These are phyloP conservation scores for Eidolon helvum DNA, from an alignment of 2,113 vertebrate species.

Conservation along the genomic window DNA sequence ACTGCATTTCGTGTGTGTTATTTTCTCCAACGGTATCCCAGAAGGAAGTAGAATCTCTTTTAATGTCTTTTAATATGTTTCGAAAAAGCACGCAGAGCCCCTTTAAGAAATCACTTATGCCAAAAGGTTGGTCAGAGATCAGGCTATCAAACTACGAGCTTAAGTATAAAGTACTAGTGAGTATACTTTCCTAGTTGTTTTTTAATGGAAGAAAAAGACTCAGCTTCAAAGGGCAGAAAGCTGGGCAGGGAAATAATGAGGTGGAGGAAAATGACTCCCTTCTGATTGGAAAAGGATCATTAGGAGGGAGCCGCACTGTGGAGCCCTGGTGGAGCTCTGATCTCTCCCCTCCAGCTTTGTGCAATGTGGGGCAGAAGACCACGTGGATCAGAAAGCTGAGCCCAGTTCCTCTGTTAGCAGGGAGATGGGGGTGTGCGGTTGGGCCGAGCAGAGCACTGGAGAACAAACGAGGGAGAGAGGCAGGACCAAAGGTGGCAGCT, in stretches of 20 bases:
- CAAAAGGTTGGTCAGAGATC: constrained; percentile 45
- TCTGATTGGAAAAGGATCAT: constrained; percentile 63
- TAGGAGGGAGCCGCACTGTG: constrained; percentile 35
- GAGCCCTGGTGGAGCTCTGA: background rate
- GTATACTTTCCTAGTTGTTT: background rate
- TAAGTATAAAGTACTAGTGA: background rate
- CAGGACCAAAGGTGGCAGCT: background rate
- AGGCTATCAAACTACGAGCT: constrained; percentile 9
- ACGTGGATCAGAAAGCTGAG: background rate
- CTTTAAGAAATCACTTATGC: constrained; percentile 34
- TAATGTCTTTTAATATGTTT: background rate
- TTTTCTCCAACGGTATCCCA: background rate
- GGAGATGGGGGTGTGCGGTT: background rate
- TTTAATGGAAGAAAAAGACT: background rate
- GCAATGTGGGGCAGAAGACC: constrained; percentile 37
- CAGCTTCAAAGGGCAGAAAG: constrained; percentile 30
- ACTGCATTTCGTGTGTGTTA: background rate
- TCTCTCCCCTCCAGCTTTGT: background rate
- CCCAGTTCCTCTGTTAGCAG: background rate
- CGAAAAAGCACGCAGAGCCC: background rate
- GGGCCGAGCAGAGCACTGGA: too few relatives aligned
- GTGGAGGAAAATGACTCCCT: constrained; percentile 41
- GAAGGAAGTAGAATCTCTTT: background rate
- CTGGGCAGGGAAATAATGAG: constrained; percentile 56
- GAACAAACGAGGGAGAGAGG: background rate